Evolutionary conservation across 2,888 invertebrate genomes (phyloP), one percentile per base, ranked within the genome.

Genomic region (Acleris laterana): DNA sequence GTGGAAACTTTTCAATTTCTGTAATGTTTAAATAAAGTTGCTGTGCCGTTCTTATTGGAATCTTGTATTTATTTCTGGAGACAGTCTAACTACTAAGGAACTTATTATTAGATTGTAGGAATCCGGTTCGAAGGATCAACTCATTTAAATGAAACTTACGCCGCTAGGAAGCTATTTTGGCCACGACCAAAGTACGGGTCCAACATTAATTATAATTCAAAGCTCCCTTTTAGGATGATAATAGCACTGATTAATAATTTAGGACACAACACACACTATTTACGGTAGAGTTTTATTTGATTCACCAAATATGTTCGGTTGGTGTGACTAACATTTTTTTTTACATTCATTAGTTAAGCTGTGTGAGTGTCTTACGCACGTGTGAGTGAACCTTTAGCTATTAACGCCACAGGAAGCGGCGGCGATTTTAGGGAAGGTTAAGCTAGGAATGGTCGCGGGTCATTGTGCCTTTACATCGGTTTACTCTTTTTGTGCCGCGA

Each of bases 341-440:
- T 51, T 51, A 46, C 17, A 55, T 65, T 61, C 28, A 28, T 28
- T 22, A 60, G 49, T 50, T 53, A 17, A 56, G 46, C 56, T 68
- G 68, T 67, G 68, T 69, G 70, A 62, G 69, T 62, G 69, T 52
- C 49, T 46, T 71, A 57, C 71, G 70, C 70, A 78, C 77, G 81
- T 80, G 83, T 83, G 87, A 82, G 84, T 76, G 79, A 76, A 77
- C 74, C 76, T 77, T 75, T 74, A 74, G 81, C 83, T 80, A 83
- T 84, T 84, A 86, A 82, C 81, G 82, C 81, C 79, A 79, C 90
- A 90, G 92, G 90, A 91, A 90, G 83, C 85, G 84, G 83, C 85
- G 89, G 89, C 89, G 87, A 88, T 88, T 91, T 89, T 89, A 83
- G 89, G 89, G 88, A 91, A 90, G 86, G 87, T 84, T 88, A 84